Evolutionary conservation across 2,797 vertebrate genomes (phyloP), one percentile per base, ranked within the genome.

Genomic region (Tenualosa ilisha): DNA sequence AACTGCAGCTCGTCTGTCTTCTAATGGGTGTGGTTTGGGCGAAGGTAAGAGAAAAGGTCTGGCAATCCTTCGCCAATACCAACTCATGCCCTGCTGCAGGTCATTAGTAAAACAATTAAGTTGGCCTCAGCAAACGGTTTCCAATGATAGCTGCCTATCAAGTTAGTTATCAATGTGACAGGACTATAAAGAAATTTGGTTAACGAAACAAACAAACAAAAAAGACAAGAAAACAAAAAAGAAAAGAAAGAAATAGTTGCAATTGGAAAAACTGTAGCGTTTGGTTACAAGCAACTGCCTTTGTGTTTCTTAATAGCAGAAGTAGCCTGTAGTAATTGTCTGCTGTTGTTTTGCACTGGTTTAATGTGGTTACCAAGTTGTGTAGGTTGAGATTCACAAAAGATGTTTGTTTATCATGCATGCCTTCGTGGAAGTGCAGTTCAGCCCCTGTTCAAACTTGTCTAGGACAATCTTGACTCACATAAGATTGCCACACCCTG

Each of bases 401-500:
- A 20, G 3, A 22, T 43, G 72, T 43, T 20, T 68, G 31, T 31
- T 31, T 75, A 5, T 79, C 37, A 22, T 79, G 40, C 72, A 46
- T 79, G 22, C 20, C 15, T 79, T 22, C n/a, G 6, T 79, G 3
- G 37, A 75, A 22, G 5, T 20, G 17, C 3, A 46, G 6, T 8
- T 43, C 6, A 72, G 65, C 3, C 12, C 63, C 40, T 22, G 37
- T 46, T 2, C 26, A 12, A 85, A 88, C 92, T 75, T 91, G 89
- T 51, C 89, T 82, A 85, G 40, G 85, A 82, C 54, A 51, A 43
- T 59, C 59, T 75, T 22, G 3, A 22, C 8, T n/a, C 8, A 65
- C n/a, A 59, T 82, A 84, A 51, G 82, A 12, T 13, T 61, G 91
- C 59, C 93, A 93, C 92, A 89, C 93, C 94, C 89, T 12, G 15